phyloP scores from a whole-genome alignment of 2,797 vertebrate species.

The Triplophysa bombifrons region DNA sequence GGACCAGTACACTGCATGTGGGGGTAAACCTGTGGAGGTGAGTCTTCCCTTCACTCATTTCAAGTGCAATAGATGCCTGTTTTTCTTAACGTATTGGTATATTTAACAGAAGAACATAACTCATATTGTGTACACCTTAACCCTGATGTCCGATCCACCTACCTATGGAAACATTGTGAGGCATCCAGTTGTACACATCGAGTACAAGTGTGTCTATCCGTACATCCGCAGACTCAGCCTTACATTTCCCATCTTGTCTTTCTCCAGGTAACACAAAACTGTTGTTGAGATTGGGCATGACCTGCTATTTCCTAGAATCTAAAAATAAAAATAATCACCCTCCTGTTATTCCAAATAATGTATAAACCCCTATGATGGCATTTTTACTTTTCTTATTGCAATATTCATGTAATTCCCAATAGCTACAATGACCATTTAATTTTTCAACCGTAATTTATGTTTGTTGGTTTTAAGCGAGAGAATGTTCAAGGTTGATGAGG shows the following conservation, averaged over 20 bases:
- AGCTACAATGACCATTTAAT: no score
- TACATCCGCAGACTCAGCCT: slow-evolving; percentile 70
- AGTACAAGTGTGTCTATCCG: slow-evolving; percentile 73
- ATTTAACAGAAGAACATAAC: slow-evolving; percentile 71
- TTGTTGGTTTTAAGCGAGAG: slow-evolving; percentile 61
- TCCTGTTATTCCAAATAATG: no score
- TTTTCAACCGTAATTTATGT: not conserved
- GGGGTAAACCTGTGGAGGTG: slow-evolving; percentile 71
- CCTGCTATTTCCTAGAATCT: no score
- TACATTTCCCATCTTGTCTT: slow-evolving; percentile 64
- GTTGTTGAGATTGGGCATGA: no score
- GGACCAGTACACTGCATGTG: slow-evolving; percentile 70
- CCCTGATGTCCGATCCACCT: slow-evolving; percentile 65
- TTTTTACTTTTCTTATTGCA: no score
- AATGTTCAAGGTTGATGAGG: slow-evolving; percentile 64
- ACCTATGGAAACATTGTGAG: slow-evolving; percentile 70
- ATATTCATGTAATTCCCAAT: no score
- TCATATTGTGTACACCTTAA: slow-evolving; percentile 70
- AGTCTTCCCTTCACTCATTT: not conserved
- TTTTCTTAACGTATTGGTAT: not conserved
- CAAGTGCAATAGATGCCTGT: not conserved
- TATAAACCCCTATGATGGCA: no score
- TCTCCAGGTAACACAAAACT: slow-evolving; percentile 64
- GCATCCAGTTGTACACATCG: slow-evolving; percentile 68
- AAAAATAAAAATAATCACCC: no score